A percentile compares a stretch with the other conserved stretches of the same genome.
phyloP scores from a whole-genome alignment of 2,113 vertebrate genomes.

The Struthio camelus region DNA sequence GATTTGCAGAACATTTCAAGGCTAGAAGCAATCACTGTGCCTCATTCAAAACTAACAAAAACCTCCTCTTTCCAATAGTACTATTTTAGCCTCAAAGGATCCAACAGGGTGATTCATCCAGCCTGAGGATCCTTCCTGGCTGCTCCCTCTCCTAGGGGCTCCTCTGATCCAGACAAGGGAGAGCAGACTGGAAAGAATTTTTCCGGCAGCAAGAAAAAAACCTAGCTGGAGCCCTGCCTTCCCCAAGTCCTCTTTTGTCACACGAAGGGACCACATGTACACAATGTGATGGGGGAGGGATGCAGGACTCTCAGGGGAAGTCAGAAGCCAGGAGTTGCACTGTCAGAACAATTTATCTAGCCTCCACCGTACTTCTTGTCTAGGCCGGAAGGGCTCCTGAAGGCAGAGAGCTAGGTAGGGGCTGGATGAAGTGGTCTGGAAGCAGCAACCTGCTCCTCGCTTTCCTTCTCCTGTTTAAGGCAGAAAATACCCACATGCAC shows the following conservation, averaged over 20 bases:
- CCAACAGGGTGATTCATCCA: constrained; percentile 14
- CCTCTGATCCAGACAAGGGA: constrained; percentile 19
- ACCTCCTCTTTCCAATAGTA: not conserved
- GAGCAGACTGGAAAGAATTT: constrained; percentile 33
- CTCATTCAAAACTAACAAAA: not conserved
- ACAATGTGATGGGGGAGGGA: not conserved
- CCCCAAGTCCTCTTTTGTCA: constrained; percentile 20
- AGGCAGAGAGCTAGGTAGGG: not conserved
- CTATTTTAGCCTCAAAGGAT: not conserved
- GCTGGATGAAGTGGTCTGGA: not conserved
- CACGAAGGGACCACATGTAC: not conserved
- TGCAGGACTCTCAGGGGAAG: not conserved
- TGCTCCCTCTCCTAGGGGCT: not conserved
- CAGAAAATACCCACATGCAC: not conserved
- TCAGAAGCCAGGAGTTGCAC: not conserved
- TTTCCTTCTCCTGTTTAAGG: not conserved
- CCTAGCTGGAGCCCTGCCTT: not conserved
- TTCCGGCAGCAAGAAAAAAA: constrained; percentile 28
- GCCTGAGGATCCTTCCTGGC: not conserved
- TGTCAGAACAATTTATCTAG: not conserved
- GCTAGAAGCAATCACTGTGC: not conserved
- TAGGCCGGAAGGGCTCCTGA: not conserved
- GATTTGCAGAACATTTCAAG: not conserved
- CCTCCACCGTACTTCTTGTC: not conserved
- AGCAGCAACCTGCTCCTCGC: not conserved